Conservation (phyloP, 2,888 invertebrate species). For the Erebia ligea region DNA sequence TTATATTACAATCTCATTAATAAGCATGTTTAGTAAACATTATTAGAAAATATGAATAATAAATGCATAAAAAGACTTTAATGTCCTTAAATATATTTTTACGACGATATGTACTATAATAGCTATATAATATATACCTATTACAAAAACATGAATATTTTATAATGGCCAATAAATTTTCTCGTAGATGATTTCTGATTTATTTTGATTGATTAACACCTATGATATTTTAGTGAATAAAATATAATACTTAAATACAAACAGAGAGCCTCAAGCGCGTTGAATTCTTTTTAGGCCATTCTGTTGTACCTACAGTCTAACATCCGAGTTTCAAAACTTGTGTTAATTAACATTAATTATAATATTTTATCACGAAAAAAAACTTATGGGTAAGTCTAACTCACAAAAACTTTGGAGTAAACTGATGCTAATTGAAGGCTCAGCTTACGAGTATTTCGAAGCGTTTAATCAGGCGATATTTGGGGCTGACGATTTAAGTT, state of each 20-base stretch:
- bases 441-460: neutral
- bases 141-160: neutral
- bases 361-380: too few relatives aligned
- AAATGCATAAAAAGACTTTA: slow-evolving; percentile 16
- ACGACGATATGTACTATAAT: too few relatives aligned
- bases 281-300: slow-evolving; percentile 21
- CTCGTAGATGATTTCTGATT: neutral
- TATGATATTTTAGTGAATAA: neutral
- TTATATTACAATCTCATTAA: slow-evolving; percentile 11
- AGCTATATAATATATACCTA: neutral
- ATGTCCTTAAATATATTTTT: neutral
- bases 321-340: neutral
- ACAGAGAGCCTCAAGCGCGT: slow-evolving; percentile 19
- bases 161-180: neutral
- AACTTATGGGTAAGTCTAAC: too few relatives aligned
- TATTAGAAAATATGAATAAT: slow-evolving; percentile 7
- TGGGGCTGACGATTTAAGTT: too few relatives aligned
- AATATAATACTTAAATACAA: too few relatives aligned
- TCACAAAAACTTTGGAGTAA: too few relatives aligned
- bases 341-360: too few relatives aligned
- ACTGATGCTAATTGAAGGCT: too few relatives aligned
- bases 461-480: neutral
- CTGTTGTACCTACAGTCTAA: neutral
- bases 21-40: slow-evolving; percentile 9
- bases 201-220: neutral